Base-by-base conservation (phyloP, 1,140 invertebrate genomes). In the Saxidomus purpurata region DNA sequence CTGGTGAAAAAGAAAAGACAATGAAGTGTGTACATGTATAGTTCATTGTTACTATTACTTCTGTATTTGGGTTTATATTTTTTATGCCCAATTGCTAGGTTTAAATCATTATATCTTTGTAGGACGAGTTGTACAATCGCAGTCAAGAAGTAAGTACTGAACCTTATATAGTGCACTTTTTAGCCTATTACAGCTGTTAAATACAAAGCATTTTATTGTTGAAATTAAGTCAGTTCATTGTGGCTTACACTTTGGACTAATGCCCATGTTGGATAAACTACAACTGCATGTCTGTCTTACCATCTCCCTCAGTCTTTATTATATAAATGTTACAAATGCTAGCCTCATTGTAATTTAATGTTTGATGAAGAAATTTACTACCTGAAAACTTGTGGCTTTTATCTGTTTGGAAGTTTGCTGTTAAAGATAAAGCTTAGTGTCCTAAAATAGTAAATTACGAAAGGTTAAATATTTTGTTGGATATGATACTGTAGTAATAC, bases 141-240 rank as follows among this genome's bases (percentile, higher is more conserved):
- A 88, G 86, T 79, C 86, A 88, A 88, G 86, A 88, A 88, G 86
- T 88, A 88, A 88, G 86, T 88, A 88, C 82, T 67, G 34, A 47
- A 82, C n/a, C 22, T 82, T 82, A 82, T 52, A 82, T 82, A 82
- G 80, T 82, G 80, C 61, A 82, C 80, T 82, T 82, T 52, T 79
- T 79, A 79, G 43, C 49, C 76, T 79, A 59, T 6, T n/a, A 34
- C 28, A 55, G 49, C 36, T 22, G 47, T 52, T 79, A 22, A 52
- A 49, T 43, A 43, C 15, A 8, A 43, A 59, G 17, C 31, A 79
- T 79, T 36, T 34, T 79, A 79, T 79, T 79, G 76, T 79, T 49
- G 15, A 79, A 52, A 6, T 55, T 36, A 13, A 34, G 67, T 71
- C 67, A 38, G 6, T 71, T 71, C 67, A 71, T 71, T 71, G 67